Evolutionary conservation across 2,797 vertebrate species (phyloP).

Genomic region (Bradypus variegatus): DNA sequence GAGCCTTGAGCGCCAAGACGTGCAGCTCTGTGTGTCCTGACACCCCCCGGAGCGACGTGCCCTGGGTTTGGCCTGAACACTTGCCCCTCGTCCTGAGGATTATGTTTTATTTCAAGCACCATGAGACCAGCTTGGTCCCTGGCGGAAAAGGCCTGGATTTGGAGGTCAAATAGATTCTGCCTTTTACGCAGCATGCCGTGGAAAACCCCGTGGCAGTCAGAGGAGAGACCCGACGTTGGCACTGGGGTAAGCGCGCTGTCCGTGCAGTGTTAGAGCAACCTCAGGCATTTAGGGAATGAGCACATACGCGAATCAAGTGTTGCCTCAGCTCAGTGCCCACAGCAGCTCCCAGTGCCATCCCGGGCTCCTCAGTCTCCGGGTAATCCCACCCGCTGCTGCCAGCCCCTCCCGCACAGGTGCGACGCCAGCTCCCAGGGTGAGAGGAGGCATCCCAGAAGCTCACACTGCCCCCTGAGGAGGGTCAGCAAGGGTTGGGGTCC

Average conservation of each 20-base stretch:
- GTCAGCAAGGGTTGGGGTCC: background rate
- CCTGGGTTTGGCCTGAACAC: slow-evolving; percentile 28
- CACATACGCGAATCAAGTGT: slow-evolving; percentile 49
- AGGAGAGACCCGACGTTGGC: background rate
- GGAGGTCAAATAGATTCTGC: slow-evolving; percentile 50
- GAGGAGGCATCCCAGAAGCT: background rate
- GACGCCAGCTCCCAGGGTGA: too few relatives aligned
- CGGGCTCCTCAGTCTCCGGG: slow-evolving; percentile 23
- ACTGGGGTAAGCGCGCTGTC: slow-evolving; percentile 43
- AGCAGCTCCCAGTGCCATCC: slow-evolving; percentile 32
- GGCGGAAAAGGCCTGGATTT: slow-evolving; percentile 15
- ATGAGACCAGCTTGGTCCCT: background rate
- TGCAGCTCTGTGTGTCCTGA: background rate
- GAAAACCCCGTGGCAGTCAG: background rate
- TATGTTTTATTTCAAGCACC: background rate
- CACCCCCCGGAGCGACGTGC: background rate
- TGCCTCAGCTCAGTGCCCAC: background rate
- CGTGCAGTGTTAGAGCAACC: slow-evolving; percentile 5
- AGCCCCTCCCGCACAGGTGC: background rate
- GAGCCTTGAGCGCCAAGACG: background rate
- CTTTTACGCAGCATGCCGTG: slow-evolving; percentile 24
- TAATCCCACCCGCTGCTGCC: background rate
- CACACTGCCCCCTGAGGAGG: background rate
- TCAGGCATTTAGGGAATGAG: slow-evolving; percentile 36
- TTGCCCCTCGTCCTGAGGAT: background rate